These are phyloP conservation scores for Ochropleura plecta DNA, from an alignment of 2,888 invertebrate species.

Conservation along the genomic window DNA sequence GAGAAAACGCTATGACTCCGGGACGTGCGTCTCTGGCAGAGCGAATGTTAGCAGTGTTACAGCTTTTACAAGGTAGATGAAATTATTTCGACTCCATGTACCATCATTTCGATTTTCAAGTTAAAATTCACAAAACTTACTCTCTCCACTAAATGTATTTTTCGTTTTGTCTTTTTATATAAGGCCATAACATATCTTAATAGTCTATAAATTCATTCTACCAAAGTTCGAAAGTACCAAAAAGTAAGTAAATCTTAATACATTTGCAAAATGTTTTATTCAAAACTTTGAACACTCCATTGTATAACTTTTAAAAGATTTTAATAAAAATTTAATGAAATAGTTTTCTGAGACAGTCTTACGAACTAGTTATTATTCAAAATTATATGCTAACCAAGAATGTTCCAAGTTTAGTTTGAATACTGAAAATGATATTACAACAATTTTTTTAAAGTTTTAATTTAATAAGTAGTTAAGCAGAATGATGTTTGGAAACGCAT, in stretches of 20 bases:
- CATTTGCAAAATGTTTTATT: constrained; percentile 60
- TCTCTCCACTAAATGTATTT: not conserved
- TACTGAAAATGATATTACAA: constrained; percentile 13
- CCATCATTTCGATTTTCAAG: not conserved
- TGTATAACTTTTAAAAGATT: constrained; percentile 51
- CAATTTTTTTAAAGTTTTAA: constrained; percentile 23
- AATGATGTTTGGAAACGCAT: too few relatives aligned
- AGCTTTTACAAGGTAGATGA: too few relatives aligned
- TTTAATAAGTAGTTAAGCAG: not conserved
- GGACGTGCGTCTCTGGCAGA: too few relatives aligned
- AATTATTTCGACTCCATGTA: too few relatives aligned
- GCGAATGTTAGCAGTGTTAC: too few relatives aligned
- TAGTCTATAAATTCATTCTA: constrained; percentile 44
- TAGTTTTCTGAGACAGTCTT: constrained; percentile 44
- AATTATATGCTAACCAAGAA: constrained; percentile 26
- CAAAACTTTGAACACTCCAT: constrained; percentile 40
- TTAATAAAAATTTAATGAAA: constrained; percentile 54
- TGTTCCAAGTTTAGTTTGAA: constrained; percentile 21
- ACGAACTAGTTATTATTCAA: constrained; percentile 39
- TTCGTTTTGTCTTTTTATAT: constrained; percentile 22
- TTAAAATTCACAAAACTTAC: not conserved
- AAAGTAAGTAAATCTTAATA: constrained; percentile 48
- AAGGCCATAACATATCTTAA: constrained; percentile 23
- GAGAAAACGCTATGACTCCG: too few relatives aligned
- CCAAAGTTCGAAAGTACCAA: constrained; percentile 26